Percentiles rank a stretch among this genome's conserved stretches.
Conservation (phyloP, 2,888 invertebrate genomes). For the Synergus laeviventris region DNA sequence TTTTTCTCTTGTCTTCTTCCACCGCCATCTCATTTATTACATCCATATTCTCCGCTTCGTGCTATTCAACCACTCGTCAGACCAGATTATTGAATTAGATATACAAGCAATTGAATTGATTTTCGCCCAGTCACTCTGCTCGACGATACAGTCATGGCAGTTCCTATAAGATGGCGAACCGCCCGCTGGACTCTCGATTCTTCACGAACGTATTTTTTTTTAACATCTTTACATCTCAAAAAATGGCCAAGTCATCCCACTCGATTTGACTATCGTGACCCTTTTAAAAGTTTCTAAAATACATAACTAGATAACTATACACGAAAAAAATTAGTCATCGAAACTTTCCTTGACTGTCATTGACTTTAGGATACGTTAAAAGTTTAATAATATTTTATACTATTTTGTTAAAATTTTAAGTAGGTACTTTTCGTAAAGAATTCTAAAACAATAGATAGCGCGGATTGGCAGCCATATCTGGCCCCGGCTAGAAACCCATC, state of each 20-base stretch:
- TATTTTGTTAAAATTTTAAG: no score
- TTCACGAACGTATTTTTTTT: conserved; percentile 7
- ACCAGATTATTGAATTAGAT: conserved; percentile 73
- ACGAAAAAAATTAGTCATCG: no score
- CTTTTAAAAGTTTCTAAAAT: neutral
- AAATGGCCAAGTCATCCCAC: conserved; percentile 28
- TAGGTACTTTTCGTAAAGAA: no score
- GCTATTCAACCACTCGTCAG: conserved; percentile 54
- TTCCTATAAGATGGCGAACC: conserved; percentile 37
- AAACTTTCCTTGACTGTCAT: no score
- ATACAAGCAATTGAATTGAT: conserved; percentile 68
- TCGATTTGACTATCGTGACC: conserved; percentile 1
- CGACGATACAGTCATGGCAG: conserved; percentile 42
- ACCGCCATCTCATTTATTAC: conserved; percentile 60
- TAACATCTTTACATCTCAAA: conserved; percentile 8
- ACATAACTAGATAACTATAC: no score
- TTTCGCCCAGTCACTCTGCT: conserved; percentile 55
- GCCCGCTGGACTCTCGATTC: conserved; percentile 16
- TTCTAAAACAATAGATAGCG: no score
- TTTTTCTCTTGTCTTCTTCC: conserved; percentile 54
- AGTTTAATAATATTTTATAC: no score
- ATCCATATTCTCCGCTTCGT: conserved; percentile 52
- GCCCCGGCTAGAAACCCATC: no score
- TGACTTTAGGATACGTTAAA: no score
- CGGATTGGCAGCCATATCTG: no score